Percentiles rank a stretch among this genome's conserved stretches.
Conservation (phyloP, 1,140 invertebrate genomes). For the Drosophila neocordata region DNA sequence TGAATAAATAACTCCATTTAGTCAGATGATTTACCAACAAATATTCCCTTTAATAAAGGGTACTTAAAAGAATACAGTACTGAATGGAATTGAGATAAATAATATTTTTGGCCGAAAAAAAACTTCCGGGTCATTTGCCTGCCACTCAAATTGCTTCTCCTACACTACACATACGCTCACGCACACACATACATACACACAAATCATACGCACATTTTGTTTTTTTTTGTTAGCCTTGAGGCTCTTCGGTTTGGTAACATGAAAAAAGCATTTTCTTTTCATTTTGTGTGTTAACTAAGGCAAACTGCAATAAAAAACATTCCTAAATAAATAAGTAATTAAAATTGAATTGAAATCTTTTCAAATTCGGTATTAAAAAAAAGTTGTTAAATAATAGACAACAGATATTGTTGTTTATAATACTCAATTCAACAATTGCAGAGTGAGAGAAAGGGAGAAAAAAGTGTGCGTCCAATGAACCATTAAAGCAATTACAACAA, state of each 20-base stretch:
- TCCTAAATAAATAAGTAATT: constrained; percentile 9
- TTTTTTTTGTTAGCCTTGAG: constrained; percentile 6
- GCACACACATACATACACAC: constrained; percentile 19
- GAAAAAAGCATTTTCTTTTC: not conserved
- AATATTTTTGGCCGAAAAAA: constrained; percentile 42
- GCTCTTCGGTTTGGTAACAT: not conserved
- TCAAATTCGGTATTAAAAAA: not conserved
- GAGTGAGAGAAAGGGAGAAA: not conserved
- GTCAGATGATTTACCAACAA: too few relatives aligned
- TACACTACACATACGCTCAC: constrained; percentile 20
- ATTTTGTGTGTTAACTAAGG: constrained; percentile 1
- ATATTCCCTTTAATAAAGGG: not conserved
- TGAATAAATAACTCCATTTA: too few relatives aligned
- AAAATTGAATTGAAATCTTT: not conserved
- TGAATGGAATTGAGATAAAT: constrained; percentile 57
- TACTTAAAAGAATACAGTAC: constrained; percentile 11
- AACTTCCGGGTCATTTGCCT: constrained; percentile 66
- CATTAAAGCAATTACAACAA: constrained; percentile 75
- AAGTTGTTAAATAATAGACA: not conserved
- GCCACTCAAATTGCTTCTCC: constrained; percentile 24
- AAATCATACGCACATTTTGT: constrained; percentile 31
- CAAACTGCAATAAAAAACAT: constrained; percentile 3
- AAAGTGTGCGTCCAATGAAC: constrained; percentile 39
- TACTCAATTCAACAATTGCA: not conserved
- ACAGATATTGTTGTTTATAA: not conserved